Base-by-base conservation (phyloP, 2,797 vertebrate genomes). In the Phalanger gymnotis region DNA sequence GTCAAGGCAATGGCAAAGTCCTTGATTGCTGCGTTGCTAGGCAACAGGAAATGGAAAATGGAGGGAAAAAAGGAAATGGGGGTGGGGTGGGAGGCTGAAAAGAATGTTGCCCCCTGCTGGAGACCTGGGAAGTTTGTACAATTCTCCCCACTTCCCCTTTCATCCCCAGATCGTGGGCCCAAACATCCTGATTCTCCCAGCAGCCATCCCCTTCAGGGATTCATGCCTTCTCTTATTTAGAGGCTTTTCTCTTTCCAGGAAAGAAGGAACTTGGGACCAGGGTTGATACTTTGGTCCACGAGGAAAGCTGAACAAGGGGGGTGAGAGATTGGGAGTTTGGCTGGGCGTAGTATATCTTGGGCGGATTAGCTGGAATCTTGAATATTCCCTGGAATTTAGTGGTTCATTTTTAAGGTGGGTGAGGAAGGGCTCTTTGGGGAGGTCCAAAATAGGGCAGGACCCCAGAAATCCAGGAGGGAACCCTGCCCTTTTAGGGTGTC, bases 1-100 rank as follows among this genome's bases (percentile, higher is more conserved):
- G 96, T 98, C 95, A 97, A 98, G 97, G 97, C 97, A 95, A 98
- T 98, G 58, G 96, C 94, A 94, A 98, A 98, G 97, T 96, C 98
- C 98, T 96, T 97, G 97, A 97, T 98, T 97, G 97, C 98, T 94
- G 95, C n/a, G 98, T 98, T 98, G 98, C 98, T 96, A 97, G 93
- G 98, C 98, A 95, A 98, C 98, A 1, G 92, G 95, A 94, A 98
- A 98, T 97, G 96, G 97, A 97, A 97, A 98, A 98, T 97, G 97
- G 97, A 97, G 97, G 97, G 98, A 97, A 97, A 98, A 97, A 98
- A 94, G 97, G 97, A 98, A 97, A 95, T 94, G 96, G 94, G 97
- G 97, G 95, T 51, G 92, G 93, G 95, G 93, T 57, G 61, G 95
- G 94, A 96, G 95, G 96, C 96, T 95, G 94, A 94, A 51, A 58